These are phyloP conservation scores for Lontra canadensis DNA, from an alignment of 2,113 vertebrate species.

Conservation along the genomic window DNA sequence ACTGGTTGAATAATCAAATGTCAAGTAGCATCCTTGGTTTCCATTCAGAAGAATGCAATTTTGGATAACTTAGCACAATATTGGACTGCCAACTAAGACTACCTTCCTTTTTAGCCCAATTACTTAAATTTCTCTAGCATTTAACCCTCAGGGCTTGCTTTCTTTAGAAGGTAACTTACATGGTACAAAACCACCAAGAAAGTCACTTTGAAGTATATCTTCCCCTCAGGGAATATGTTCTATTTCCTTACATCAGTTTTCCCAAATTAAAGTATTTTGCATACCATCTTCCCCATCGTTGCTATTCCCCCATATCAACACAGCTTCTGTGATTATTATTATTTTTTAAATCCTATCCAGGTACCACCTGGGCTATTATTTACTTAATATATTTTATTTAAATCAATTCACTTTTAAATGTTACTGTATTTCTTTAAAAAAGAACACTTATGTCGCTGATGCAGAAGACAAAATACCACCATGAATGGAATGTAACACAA, in stretches of 20 bases:
- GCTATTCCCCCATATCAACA: neutral
- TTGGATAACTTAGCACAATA: neutral
- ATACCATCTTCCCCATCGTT: neutral
- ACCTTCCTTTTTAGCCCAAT: slow-evolving; percentile 11
- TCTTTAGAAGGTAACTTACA: neutral
- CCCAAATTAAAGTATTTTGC: neutral
- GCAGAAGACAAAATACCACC: neutral
- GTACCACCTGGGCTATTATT: slow-evolving; percentile 38
- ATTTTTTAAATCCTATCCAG: neutral
- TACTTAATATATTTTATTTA: slow-evolving; percentile 29
- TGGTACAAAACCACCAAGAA: neutral
- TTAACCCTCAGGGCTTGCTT: neutral
- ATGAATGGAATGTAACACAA: neutral
- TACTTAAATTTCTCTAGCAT: slow-evolving; percentile 21
- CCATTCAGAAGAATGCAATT: slow-evolving; percentile 10
- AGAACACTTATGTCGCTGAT: neutral
- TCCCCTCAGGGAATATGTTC: neutral
- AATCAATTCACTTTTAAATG: slow-evolving; percentile 48
- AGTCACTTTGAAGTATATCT: neutral
- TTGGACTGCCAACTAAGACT: slow-evolving; percentile 26
- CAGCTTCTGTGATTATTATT: neutral
- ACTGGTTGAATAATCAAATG: slow-evolving; percentile 33
- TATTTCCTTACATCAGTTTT: neutral
- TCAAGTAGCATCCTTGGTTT: slow-evolving; percentile 19
- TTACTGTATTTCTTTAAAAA: slow-evolving; percentile 42